Base-by-base conservation (phyloP, 2,797 vertebrate species). In the Macropodus opercularis region DNA sequence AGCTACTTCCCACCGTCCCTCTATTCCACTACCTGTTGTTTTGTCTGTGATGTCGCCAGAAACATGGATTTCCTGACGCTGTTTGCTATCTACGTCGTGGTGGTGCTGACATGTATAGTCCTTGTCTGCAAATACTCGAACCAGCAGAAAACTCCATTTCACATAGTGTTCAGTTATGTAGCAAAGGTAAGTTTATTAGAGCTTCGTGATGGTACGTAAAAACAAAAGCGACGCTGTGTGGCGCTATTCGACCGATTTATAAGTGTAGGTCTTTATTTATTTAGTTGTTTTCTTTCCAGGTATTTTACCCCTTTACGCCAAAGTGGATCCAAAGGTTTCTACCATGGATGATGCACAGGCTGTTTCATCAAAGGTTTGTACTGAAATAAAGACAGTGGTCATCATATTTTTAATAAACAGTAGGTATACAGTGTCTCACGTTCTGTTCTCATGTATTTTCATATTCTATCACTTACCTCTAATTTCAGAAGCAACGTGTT, bases 11-110 rank as follows among this genome's bases (percentile, higher is more conserved):
- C 36, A 0, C 4, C 8, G 2, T 15, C n/a, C n/a, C n/a, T n/a
- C n/a, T n/a, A n/a, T n/a, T n/a, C n/a, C 6, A 56, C 62, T 82
- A 80, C 81, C 58, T 85, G 75, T 82, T 70, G 63, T 75, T 12
- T 49, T 14, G 55, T 63, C 8, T 39, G 42, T 39, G 55, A 29
- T 8, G 49, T 0, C 61, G 48, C 2, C 70, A 84, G 77, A 63
- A 55, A 50, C 63, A 99, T 99, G 96, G 96, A 99, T 34, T 98
- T 99, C 79, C 89, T 98, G 76, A 88, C 87, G 1, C 90, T 99
- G 14, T 96, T 98, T 72, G 51, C 83, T 1, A 15, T 94, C 19
- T 98, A 99, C 72, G 61, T 95, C 29, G 53, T 65, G 1, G 71
- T 89, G n/a, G 74, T 97, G 55, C 72, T 96, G 15, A 19, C 86